phyloP scores from a whole-genome alignment of 2,113 vertebrate species.

The Mionectes macconnelli region DNA sequence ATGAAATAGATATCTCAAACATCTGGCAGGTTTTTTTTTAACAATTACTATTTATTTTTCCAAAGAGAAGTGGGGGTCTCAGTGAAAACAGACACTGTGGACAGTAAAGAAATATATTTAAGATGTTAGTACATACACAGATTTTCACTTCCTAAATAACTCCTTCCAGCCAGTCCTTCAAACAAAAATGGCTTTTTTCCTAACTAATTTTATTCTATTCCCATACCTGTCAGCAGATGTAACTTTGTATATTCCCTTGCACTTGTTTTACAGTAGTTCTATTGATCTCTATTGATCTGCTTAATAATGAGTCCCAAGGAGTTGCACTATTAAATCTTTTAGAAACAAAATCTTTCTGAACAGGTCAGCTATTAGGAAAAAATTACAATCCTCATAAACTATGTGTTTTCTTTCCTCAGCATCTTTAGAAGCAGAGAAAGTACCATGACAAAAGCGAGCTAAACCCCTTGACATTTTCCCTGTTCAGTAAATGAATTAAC shows the following conservation, averaged over 20 bases:
- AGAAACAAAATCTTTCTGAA: constrained; percentile 45
- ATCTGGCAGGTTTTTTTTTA: not conserved
- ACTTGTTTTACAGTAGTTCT: constrained; percentile 32
- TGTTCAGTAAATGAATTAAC: not conserved
- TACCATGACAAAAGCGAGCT: not conserved
- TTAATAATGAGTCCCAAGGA: constrained; percentile 30
- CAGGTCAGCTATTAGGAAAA: constrained; percentile 19
- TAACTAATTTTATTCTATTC: not conserved
- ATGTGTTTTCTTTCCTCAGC: not conserved
- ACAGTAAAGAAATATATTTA: not conserved
- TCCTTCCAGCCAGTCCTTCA: not conserved
- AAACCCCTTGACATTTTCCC: not conserved
- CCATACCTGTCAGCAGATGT: not conserved
- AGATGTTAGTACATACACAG: not conserved
- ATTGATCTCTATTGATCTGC: constrained; percentile 41
- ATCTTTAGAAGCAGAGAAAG: constrained; percentile 19
- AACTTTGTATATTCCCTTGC: not conserved
- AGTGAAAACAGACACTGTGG: not conserved
- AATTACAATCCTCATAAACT: constrained; percentile 21
- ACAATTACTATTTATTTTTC: not conserved
- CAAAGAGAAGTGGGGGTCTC: not conserved
- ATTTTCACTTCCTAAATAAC: not conserved
- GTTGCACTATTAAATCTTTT: constrained; percentile 18
- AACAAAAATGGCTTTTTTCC: not conserved
- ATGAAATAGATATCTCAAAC: not conserved